A percentile compares a stretch with the other conserved stretches of the same genome.
phyloP scores from a whole-genome alignment of 2,888 invertebrate genomes.

The Iphiclides podalirius region DNA sequence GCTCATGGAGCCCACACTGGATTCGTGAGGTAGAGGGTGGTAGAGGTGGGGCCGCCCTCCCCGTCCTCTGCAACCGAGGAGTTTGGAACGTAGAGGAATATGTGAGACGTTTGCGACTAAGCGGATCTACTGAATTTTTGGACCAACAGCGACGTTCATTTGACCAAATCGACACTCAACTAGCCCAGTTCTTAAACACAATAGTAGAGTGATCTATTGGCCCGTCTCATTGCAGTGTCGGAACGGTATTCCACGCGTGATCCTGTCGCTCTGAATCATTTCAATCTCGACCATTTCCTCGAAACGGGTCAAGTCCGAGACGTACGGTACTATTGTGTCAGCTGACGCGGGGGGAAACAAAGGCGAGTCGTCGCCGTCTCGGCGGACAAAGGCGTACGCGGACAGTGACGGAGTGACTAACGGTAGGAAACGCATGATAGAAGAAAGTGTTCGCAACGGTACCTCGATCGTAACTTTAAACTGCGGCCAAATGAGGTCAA shows the following conservation, averaged over 20 bases:
- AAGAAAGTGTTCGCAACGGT: constrained; percentile 66
- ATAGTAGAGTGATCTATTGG: no score
- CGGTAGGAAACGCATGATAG: constrained; percentile 32
- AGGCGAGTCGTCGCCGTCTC: constrained; percentile 7
- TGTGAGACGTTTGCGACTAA: no score
- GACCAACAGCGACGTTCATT: no score
- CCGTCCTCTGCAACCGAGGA: no score
- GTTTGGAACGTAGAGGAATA: no score
- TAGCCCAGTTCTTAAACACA: no score
- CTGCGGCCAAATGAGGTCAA: constrained; percentile 52
- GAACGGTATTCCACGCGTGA: constrained; percentile 10
- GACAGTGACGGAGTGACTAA: constrained; percentile 37
- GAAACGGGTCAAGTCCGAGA: not conserved
- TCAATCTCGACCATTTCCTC: constrained; percentile 1
- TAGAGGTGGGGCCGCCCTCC: no score
- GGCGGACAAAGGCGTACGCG: constrained; percentile 18
- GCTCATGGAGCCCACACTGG: no score
- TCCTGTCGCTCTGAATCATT: constrained; percentile 7
- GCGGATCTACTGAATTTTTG: no score
- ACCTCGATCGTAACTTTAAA: no score
- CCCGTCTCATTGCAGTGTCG: not conserved
- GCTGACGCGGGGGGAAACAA: constrained; percentile 2
- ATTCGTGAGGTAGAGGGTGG: no score
- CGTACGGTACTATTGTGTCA: not conserved
- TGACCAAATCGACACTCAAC: no score